phyloP scores from a whole-genome alignment of 2,113 vertebrate species.

The Alectura lathami region DNA sequence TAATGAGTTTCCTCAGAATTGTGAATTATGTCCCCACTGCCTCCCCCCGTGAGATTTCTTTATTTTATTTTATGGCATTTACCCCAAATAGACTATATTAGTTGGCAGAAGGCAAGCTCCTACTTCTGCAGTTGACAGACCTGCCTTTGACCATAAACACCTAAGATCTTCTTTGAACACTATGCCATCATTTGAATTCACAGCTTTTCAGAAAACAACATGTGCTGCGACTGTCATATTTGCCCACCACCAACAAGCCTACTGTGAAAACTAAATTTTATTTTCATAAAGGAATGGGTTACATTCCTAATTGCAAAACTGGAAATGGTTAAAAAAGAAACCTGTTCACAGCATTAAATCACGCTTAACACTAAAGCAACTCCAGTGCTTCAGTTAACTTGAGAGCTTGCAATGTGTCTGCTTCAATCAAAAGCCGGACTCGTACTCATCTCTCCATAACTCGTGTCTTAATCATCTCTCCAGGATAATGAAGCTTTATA shows the following conservation, averaged over 20 bases:
- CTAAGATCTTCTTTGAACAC: constrained; percentile 12
- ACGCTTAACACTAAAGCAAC: not conserved
- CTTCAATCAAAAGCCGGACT: not conserved
- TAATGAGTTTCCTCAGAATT: not conserved
- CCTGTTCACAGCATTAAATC: not conserved
- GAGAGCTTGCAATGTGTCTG: not conserved
- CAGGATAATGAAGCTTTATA: not conserved
- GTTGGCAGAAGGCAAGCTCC: not conserved
- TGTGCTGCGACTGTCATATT: constrained; percentile 29
- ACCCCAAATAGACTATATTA: not conserved
- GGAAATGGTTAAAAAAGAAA: constrained; percentile 18
- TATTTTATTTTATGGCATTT: not conserved
- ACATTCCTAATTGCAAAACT: not conserved
- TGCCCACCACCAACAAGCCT: constrained; percentile 26
- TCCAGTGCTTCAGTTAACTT: not conserved
- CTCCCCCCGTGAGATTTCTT: not conserved
- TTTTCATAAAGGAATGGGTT: not conserved
- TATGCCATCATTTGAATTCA: constrained; percentile 30
- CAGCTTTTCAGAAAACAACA: constrained; percentile 58
- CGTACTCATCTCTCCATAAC: not conserved
- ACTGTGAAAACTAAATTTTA: constrained; percentile 21
- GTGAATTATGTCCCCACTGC: not conserved
- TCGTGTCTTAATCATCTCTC: not conserved
- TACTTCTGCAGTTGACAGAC: constrained; percentile 7
- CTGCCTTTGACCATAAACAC: not conserved